phyloP scores from a whole-genome alignment of 2,888 invertebrate genomes.

The Hydropsyche betteni region DNA sequence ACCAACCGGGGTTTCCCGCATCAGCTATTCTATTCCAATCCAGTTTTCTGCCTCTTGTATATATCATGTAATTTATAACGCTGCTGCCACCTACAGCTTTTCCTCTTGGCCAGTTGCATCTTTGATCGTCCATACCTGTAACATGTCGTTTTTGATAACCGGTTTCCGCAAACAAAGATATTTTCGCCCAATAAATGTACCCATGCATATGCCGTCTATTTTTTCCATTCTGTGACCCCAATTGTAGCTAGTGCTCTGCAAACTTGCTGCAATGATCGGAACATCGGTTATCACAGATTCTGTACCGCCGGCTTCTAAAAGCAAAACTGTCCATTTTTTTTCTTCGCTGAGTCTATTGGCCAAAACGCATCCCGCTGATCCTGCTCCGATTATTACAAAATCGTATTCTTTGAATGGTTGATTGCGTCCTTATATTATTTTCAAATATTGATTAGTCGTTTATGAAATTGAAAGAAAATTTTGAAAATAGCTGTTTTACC shows the following conservation, averaged over 20 bases:
- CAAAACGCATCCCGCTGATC: conserved; percentile 67
- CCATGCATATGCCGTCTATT: conserved; percentile 69
- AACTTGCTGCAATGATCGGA: conserved; percentile 66
- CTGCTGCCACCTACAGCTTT: conserved; percentile 69
- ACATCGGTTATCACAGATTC: conserved; percentile 67
- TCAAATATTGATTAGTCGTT: not conserved
- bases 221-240: conserved; percentile 77
- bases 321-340: conserved; percentile 58
- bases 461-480: not conserved
- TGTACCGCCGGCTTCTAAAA: conserved; percentile 58
- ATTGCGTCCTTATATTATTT: not conserved
- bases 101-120: conserved; percentile 65
- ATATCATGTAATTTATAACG: conserved; percentile 74
- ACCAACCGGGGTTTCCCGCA: conserved; percentile 79
- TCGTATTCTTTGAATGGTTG: conserved; percentile 61
- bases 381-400: conserved; percentile 67
- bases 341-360: conserved; percentile 64
- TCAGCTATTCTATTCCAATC: conserved; percentile 78
- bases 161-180: no score
- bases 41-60: conserved; percentile 75
- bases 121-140: conserved; percentile 57
- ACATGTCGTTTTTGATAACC: no score
- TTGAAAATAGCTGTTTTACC: conserved; percentile 17
- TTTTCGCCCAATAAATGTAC: conserved; percentile 54
- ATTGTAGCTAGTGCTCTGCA: conserved; percentile 71